Percentiles rank a stretch among this genome's conserved stretches.
These are phyloP conservation scores for Clarias platycephalus DNA, from an alignment of 2,797 vertebrate genomes.

Conservation along the genomic window DNA sequence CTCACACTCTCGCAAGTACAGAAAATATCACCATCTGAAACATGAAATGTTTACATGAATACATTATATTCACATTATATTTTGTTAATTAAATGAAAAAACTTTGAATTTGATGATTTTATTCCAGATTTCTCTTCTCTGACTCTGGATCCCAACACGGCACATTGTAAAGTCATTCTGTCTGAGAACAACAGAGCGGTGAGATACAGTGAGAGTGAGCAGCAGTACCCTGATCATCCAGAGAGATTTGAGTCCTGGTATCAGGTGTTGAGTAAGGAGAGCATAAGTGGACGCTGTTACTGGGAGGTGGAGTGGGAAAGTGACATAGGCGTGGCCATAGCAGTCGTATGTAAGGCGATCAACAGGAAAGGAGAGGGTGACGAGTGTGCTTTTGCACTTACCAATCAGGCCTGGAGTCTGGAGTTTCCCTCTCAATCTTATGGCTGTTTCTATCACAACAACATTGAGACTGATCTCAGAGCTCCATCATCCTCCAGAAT, in stretches of 20 bases:
- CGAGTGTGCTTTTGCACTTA: too few species aligned
- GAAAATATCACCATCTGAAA: not conserved
- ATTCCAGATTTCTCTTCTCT: not conserved
- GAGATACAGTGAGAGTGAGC: not conserved
- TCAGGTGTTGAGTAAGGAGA: constrained; percentile 19
- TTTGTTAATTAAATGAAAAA: not conserved
- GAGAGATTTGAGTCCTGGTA: not conserved
- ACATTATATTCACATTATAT: not conserved
- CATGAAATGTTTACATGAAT: too few species aligned
- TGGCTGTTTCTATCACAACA: too few species aligned
- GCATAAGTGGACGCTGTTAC: constrained; percentile 18
- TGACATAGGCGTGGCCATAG: too few species aligned
- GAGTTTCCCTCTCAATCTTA: too few species aligned
- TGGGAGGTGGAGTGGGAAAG: not conserved
- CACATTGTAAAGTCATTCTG: not conserved
- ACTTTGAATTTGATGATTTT: not conserved
- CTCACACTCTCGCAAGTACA: not conserved
- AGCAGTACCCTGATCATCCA: not conserved
- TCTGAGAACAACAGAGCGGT: not conserved
- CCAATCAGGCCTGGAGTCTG: too few species aligned
- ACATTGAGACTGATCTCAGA: too few species aligned
- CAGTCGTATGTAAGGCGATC: too few species aligned
- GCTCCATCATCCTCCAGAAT: too few species aligned
- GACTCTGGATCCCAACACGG: constrained; percentile 4
- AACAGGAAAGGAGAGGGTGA: too few species aligned